Percentiles rank a stretch among this genome's conserved stretches.
phyloP scores from a whole-genome alignment of 2,888 invertebrate species.

The Epinotia nisella region DNA sequence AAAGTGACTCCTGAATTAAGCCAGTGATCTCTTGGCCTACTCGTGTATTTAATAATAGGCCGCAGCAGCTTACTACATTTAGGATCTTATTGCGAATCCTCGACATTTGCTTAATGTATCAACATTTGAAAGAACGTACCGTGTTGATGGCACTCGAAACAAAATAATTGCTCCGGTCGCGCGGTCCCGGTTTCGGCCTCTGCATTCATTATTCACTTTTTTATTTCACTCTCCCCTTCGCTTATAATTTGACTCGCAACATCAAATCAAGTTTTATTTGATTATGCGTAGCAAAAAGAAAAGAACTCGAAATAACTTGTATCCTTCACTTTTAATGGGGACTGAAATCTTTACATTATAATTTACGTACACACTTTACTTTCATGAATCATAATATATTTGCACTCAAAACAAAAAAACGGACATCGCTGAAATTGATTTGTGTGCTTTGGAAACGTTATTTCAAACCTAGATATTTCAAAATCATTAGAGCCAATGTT shows the following conservation, averaged over 20 bases:
- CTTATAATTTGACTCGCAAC: slow-evolving; percentile 84
- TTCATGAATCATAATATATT: slow-evolving; percentile 48
- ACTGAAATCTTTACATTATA: slow-evolving; percentile 65
- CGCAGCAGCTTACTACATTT: slow-evolving; percentile 63
- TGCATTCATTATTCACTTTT: slow-evolving; percentile 84
- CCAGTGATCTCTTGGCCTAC: slow-evolving; percentile 14
- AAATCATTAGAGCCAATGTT: not conserved
- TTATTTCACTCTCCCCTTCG: slow-evolving; percentile 81
- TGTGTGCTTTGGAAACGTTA: slow-evolving; percentile 25
- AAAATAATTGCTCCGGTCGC: slow-evolving; percentile 84
- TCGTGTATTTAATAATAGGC: slow-evolving; percentile 9
- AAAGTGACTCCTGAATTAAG: not conserved
- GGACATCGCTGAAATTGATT: slow-evolving; percentile 34
- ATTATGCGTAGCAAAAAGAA: slow-evolving; percentile 78
- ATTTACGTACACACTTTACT: slow-evolving; percentile 63
- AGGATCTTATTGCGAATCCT: slow-evolving; percentile 82
- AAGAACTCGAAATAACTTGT: slow-evolving; percentile 69
- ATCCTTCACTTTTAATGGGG: slow-evolving; percentile 75
- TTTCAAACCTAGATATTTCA: slow-evolving; percentile 17
- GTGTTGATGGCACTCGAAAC: slow-evolving; percentile 84
- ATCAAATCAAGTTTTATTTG: slow-evolving; percentile 85
- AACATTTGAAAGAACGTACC: slow-evolving; percentile 84
- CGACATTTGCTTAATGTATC: slow-evolving; percentile 84
- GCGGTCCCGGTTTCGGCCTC: slow-evolving; percentile 80
- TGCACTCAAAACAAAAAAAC: slow-evolving; percentile 18